Base-by-base conservation (phyloP, 2,113 vertebrate species). In the Halcyon senegalensis region DNA sequence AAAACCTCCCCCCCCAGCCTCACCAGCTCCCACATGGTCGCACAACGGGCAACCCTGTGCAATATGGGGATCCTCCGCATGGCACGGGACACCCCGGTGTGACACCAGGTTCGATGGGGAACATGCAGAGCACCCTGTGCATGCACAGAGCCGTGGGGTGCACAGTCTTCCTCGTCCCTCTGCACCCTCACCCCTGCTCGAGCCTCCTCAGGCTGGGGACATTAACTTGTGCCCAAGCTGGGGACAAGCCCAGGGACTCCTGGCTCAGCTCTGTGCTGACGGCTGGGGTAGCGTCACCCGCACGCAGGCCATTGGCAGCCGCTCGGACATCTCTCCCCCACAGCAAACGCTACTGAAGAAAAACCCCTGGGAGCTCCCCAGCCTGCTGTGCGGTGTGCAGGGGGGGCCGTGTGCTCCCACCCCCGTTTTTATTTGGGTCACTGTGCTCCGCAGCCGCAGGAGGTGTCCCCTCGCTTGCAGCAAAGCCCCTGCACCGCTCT, bases 391-490 rank as follows among this genome's bases (percentile, higher is more conserved):
- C 53, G 25, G 25, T 0, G 7, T 1, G 37, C 46, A 3, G 43
- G 46, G 53, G 39, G 55, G 37, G 5, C 8, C 2, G 1, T 7
- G 46, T 23, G 16, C 66, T 28, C 2, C 12, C 14, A 33, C n/a
- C 4, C 4, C 3, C 10, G 0, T 27, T 73, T 60, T 56, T 28
- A 7, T 6, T 21, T 0, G 8, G 58, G 39, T 82, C 51, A 13
- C 13, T 2, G 2, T n/a, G 66, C 51, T 75, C 39, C 0, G 0
- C 24, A 50, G 27, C 1, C 2, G 23, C 1, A 2, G 21, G 69
- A 48, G 0, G 16, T 66, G 77, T 84, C 41, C 77, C n/a, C 24
- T n/a, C 1, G 8, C 50, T 76, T 31, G 16, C 28, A 35, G 48
- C 21, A n/a, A 41, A 50, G 74, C 23, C 37, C 64, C 20, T 7